Percentiles rank a stretch among this genome's conserved stretches.
Evolutionary conservation across 2,797 vertebrate genomes (phyloP).

Genomic region (Nyctibius grandis): DNA sequence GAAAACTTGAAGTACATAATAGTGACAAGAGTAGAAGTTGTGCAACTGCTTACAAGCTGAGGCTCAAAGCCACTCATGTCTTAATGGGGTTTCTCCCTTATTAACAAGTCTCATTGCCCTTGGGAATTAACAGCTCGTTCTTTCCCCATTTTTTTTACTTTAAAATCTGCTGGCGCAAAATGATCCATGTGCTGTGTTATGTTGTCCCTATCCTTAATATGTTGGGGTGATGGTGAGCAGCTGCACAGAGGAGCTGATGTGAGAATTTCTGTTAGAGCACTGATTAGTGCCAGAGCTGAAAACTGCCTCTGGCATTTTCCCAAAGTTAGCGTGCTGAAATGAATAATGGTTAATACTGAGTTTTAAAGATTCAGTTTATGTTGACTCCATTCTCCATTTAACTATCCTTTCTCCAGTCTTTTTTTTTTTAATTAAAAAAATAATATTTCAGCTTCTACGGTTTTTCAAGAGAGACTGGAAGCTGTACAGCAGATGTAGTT

Average conservation of each 20-base stretch:
- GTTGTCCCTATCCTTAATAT: neutral
- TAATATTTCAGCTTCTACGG: neutral
- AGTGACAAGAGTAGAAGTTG: neutral
- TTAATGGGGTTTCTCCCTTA: conserved; percentile 38
- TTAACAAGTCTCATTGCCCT: conserved; percentile 10
- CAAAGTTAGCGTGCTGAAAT: neutral
- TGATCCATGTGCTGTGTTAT: neutral
- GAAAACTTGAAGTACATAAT: neutral
- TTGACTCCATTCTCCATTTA: neutral
- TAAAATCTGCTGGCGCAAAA: neutral
- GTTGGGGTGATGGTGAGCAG: neutral
- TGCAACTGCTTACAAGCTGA: conserved; percentile 27
- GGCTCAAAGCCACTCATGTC: neutral
- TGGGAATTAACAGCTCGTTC: conserved; percentile 15
- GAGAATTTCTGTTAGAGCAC: neutral
- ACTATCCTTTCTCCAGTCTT: neutral
- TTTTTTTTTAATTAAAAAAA: neutral
- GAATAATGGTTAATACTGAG: neutral
- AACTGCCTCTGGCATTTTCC: conserved; percentile 20
- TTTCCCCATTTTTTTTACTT: neutral
- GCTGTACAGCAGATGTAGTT: neutral
- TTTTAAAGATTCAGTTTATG: neutral
- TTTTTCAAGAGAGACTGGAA: neutral
- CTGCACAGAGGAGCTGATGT: neutral
- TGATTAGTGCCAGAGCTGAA: neutral